Evolutionary conservation across 2,113 vertebrate genomes (phyloP).

Genomic region (Syrmaticus mikado): DNA sequence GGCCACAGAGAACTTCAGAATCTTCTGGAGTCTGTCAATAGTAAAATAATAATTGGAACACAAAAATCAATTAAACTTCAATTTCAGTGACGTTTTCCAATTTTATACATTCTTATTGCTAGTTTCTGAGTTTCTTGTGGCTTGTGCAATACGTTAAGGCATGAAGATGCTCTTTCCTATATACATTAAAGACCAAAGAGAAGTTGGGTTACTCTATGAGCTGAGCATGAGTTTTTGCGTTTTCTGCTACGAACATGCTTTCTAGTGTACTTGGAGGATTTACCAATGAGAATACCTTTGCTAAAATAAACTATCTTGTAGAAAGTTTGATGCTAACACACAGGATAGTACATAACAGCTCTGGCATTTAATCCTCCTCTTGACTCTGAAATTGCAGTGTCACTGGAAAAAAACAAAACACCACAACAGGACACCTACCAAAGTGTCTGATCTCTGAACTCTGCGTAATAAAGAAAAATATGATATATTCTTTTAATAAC

Average conservation of each 20-base stretch:
- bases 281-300: not conserved
- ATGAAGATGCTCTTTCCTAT: not conserved
- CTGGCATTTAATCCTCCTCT: not conserved
- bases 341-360: not conserved
- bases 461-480: not conserved
- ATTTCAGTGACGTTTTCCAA: not conserved
- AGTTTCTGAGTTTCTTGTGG: not conserved
- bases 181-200: not conserved
- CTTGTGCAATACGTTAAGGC: not conserved
- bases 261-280: not conserved
- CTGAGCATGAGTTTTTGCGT: not conserved
- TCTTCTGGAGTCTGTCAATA: not conserved
- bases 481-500: not conserved
- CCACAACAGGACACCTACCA: not conserved
- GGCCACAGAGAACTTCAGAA: not conserved
- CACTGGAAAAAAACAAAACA: not conserved
- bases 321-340: not conserved
- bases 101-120: not conserved
- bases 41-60: not conserved
- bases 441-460: not conserved
- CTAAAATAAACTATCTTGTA: not conserved
- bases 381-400: not conserved
- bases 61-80: not conserved
- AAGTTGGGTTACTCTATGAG: not conserved
- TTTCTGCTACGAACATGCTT: not conserved